Base-by-base conservation (phyloP, 2,888 invertebrate species). In the Heteromurus nitidus region DNA sequence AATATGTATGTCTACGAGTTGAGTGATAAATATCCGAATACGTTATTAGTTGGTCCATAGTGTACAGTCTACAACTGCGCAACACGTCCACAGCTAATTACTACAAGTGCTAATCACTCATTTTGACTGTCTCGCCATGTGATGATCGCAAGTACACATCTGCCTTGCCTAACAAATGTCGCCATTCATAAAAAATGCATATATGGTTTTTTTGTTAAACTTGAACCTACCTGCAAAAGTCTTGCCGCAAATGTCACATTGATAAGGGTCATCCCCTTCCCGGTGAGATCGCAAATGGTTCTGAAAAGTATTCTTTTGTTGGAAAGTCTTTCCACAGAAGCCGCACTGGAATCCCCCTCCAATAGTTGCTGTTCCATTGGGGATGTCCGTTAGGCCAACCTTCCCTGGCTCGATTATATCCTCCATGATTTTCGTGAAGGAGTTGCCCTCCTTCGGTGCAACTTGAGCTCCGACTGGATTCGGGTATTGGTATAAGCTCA, bases 241-340 rank as follows among this genome's bases (percentile, higher is more conserved):
- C 89, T 96, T 96, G 87, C 95, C 93, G 89, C 96, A 96, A 87
- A 95, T 95, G 90, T 96, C 95, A 90, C 96, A 96, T 85, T 94
- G 93, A 90, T 96, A 96, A 24, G 95, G 95, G 90, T 95, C 95
- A 53, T 87, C 87, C 62, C 85, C 86, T 62, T 87, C 87, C 44
- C 87, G 85, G 80, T 94, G 94, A n/a, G 92, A 92, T 81, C 92
- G 91, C 30, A 92, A 89, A 88, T 93, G 93, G 88, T 93, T 94
- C 83, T 94, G 94, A 87, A 94, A 92, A 1, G 94, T 93, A 88
- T 92, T 94, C 88, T 94, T 93, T 87, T 94, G 94, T 60, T 93
- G 93, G 88, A 95, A 94, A 82, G 91, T 92, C 90, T 94, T 92
- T 84, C 93, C 93, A 88, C 94, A 94, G 88, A 94, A 92, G 68